Evolutionary conservation across 2,797 vertebrate species (phyloP).

Genomic region (Picus viridis): DNA sequence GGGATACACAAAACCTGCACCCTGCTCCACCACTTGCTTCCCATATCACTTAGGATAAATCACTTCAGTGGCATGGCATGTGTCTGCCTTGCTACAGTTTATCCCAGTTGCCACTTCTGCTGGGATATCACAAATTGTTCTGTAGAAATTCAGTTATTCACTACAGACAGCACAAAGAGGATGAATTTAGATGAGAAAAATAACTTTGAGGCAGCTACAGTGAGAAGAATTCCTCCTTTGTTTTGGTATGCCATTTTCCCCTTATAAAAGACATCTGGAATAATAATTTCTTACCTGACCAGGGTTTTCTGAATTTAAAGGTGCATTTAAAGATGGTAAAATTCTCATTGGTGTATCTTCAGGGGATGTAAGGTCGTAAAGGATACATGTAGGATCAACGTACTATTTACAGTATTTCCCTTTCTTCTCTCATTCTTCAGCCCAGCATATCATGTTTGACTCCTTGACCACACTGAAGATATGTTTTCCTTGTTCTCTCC

Average conservation of each 20-base stretch:
- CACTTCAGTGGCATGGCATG: background rate
- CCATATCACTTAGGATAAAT: background rate
- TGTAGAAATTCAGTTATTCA: conserved; percentile 4
- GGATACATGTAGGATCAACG: background rate
- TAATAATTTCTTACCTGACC: background rate
- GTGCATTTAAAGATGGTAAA: background rate
- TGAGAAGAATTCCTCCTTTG: background rate
- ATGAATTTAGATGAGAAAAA: background rate
- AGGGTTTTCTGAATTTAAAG: background rate
- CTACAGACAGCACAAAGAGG: background rate
- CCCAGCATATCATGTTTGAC: background rate
- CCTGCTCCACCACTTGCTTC: background rate
- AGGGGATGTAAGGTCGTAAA: background rate
- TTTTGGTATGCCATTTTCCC: background rate
- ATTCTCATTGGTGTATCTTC: background rate
- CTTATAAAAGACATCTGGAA: background rate
- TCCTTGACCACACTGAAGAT: background rate
- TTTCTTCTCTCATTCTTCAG: background rate
- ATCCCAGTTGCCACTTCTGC: conserved; percentile 3
- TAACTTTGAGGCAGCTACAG: background rate
- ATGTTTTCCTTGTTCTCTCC: background rate
- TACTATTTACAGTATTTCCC: background rate
- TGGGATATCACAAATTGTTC: conserved; percentile 21
- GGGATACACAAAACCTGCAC: background rate
- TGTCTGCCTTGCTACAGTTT: background rate